Evolutionary conservation across 2,113 vertebrate genomes (phyloP).

Genomic region (Atractosteus spatula): DNA sequence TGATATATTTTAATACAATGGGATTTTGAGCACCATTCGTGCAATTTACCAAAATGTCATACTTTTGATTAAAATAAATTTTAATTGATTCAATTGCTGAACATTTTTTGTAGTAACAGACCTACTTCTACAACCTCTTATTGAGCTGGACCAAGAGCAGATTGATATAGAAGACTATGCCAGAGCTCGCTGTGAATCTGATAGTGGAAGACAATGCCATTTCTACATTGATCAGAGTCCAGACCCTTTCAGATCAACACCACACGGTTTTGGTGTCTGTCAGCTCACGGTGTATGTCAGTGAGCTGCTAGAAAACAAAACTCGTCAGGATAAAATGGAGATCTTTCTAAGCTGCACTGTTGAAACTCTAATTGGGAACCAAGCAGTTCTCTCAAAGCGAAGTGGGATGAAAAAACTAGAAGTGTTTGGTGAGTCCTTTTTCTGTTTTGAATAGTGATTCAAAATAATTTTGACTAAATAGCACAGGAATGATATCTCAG

Average conservation of each 20-base stretch:
- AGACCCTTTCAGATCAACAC: not conserved
- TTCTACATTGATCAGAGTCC: slow-evolving; percentile 9
- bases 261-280: not conserved
- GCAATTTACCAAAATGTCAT: too few relatives aligned
- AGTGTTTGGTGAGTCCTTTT: not conserved
- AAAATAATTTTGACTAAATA: too few relatives aligned
- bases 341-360: not conserved
- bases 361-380: too few relatives aligned
- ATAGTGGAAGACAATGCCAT: not conserved
- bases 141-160: too few relatives aligned
- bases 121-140: too few relatives aligned
- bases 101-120: too few relatives aligned
- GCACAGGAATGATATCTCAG: too few relatives aligned
- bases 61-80: too few relatives aligned
- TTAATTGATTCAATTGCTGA: too few relatives aligned
- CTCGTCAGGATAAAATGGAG: not conserved
- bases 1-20: too few relatives aligned
- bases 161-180: not conserved
- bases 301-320: not conserved
- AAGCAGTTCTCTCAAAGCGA: not conserved
- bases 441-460: too few relatives aligned
- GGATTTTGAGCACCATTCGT: too few relatives aligned
- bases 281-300: not conserved
- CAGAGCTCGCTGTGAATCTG: not conserved
- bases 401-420: not conserved